These are phyloP conservation scores for Astropecten irregularis DNA, from an alignment of 53 echinoderm and acorn worm genomes.

Conservation along the genomic window DNA sequence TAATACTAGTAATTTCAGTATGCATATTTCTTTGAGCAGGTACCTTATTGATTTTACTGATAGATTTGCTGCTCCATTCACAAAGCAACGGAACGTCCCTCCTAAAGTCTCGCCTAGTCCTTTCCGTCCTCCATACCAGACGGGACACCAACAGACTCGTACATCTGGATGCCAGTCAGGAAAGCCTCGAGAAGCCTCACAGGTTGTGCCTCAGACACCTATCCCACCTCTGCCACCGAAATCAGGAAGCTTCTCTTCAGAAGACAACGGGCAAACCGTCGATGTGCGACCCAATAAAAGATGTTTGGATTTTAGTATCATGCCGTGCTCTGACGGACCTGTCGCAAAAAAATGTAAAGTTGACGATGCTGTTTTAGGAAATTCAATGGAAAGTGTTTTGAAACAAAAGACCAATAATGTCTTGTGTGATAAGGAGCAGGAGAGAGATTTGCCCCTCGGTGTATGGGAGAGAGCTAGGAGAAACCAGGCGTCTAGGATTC, in stretches of 20 bases:
- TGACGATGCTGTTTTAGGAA: no score
- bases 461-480: slow-evolving; percentile 62
- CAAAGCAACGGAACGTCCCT: neutral
- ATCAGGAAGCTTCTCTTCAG: neutral
- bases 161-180: neutral
- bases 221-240: neutral
- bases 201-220: slow-evolving; percentile 46
- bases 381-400: no score
- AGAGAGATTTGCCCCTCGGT: neutral
- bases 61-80: neutral
- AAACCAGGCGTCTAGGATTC: slow-evolving; percentile 54
- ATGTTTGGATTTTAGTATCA: neutral
- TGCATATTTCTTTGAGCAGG: no score
- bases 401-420: neutral
- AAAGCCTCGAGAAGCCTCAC: slow-evolving; percentile 8
- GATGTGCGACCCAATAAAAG: slow-evolving; percentile 8
- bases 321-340: neutral
- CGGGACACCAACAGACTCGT: neutral
- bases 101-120: neutral
- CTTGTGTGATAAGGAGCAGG: neutral
- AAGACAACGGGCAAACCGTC: neutral
- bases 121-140: neutral
- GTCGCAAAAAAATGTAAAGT: neutral
- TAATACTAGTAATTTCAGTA: no score
- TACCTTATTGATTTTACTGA: neutral